Evolutionary conservation across 1,140 invertebrate genomes (phyloP), one percentile per base, ranked within the genome.

Genomic region (Venturia canescens): DNA sequence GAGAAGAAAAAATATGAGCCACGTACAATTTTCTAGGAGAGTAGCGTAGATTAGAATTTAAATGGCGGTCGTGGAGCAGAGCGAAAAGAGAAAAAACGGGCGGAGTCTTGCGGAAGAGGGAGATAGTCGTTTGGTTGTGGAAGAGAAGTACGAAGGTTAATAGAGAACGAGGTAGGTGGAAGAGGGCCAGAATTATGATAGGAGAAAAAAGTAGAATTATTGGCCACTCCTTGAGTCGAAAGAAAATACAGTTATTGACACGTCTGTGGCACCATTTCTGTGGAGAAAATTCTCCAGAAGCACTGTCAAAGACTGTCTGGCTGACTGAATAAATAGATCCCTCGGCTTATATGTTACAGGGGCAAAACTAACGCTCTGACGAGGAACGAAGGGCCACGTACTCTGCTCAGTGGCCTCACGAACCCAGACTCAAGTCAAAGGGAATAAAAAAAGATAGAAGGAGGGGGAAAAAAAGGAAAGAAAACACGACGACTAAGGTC

Each of bases 391-490:
- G 50, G 50, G 50, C 50, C 50, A 53, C 50, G 50, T 53, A 53
- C 50, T 53, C 18, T 18, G 50, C 50, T n/a, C 50, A n/a, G 50
- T 53, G n/a, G 50, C 1, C 50, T 53, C 50, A 18, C 50, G 18
- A 53, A 21, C 50, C 50, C 57, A 53, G 71, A 13, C 15, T 23
- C 71, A 72, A 21, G 27, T 15, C 44, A 9, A n/a, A 69, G 34
- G 29, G 70, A n/a, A 50, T 29, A 53, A 75, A 34, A 27, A 29
- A 78, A n/a, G 48, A 18, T 34, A 57, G 18, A 60, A 34, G 38
- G 5, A 11, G 26, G 34, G 80, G 57, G 75, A 83, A 88, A 86
- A 88, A 87, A 85, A 38, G 31, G 27, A 71, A 23, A 57, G 70
- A 69, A 23, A 57, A n/a, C 18, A 31, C 29, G 3, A 69, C 66